phyloP scores from a whole-genome alignment of 2,888 invertebrate genomes.

The Notocelia uddmanniana region DNA sequence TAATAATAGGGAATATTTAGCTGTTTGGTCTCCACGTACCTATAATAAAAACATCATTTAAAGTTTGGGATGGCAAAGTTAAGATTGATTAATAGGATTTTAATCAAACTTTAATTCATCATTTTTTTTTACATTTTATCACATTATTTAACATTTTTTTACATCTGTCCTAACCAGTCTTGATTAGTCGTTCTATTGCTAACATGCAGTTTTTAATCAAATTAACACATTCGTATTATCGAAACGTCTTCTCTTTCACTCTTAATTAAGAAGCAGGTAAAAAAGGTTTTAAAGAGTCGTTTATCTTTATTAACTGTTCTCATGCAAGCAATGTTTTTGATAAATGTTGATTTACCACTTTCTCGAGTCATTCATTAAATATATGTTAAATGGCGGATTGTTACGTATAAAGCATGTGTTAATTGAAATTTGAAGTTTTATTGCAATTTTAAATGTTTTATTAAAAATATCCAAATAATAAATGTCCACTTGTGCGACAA shows the following conservation, averaged over 20 bases:
- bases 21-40: no score
- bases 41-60: no score
- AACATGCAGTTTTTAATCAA: neutral
- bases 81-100: neutral
- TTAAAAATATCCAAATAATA: no score
- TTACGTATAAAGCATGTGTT: neutral
- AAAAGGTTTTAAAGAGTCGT: neutral
- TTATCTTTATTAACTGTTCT: neutral
- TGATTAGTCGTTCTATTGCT: neutral
- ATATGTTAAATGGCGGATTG: neutral
- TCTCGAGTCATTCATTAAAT: neutral
- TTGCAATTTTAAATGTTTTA: neutral
- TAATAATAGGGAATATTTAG: no score
- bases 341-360: neutral
- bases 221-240: neutral
- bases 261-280: neutral
- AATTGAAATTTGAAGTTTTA: neutral
- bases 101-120: neutral
- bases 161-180: neutral
- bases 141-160: no score
- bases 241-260: neutral
- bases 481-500: neutral
- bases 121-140: no score
- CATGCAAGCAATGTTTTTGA: neutral
- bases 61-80: neutral